Evolutionary conservation across 2,797 vertebrate genomes (phyloP).

Genomic region (Thalassophryne amazonica): DNA sequence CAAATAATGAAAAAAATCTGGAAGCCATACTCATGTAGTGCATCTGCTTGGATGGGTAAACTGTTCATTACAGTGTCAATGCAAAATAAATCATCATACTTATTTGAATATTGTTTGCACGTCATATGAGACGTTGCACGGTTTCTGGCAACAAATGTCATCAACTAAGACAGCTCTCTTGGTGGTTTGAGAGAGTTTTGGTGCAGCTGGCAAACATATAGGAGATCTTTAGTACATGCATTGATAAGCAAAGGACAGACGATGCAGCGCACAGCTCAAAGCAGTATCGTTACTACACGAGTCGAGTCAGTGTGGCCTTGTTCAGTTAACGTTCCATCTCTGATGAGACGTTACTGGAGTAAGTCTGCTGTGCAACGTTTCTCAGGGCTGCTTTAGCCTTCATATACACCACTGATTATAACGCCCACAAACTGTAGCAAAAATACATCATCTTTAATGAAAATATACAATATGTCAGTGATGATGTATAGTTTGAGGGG

Average conservation of each 20-base stretch:
- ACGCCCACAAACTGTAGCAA: constrained; percentile 40
- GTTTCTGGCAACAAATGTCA: constrained; percentile 6
- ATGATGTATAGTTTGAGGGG: constrained; percentile 17
- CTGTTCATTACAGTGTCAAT: constrained; percentile 7
- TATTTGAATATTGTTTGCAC: not conserved
- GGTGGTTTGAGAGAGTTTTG: constrained; percentile 20
- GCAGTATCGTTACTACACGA: constrained; percentile 4
- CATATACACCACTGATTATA: constrained; percentile 51
- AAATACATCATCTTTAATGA: constrained; percentile 55
- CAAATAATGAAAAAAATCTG: constrained; percentile 21
- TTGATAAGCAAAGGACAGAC: constrained; percentile 17
- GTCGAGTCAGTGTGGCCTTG: constrained; percentile 36
- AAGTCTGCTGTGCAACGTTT: constrained; percentile 22
- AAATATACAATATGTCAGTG: constrained; percentile 44
- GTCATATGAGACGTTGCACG: not conserved
- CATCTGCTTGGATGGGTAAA: constrained; percentile 1
- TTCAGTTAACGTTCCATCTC: constrained; percentile 21
- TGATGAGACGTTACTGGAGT: constrained; percentile 50
- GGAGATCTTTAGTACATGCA: constrained; percentile 23
- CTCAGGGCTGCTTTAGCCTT: constrained; percentile 41
- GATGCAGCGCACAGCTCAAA: constrained; percentile 16
- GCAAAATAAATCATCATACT: not conserved
- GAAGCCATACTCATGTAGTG: not conserved
- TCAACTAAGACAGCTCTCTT: constrained; percentile 16
- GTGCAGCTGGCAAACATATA: constrained; percentile 11